Evolutionary conservation across 2,113 vertebrate species (phyloP).

Genomic region (human): GRCh38 chr6:91847001-91847500

Average conservation of each 20-base stretch:
- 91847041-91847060: too few relatives aligned
- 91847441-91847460: neutral
- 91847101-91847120: too few relatives aligned
- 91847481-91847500: neutral
- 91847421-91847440: neutral
- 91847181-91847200: neutral
- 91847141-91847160: neutral
- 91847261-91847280: neutral
- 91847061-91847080: too few relatives aligned
- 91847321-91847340: accelerated
- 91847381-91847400: neutral
- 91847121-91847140: neutral
- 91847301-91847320: accelerated
- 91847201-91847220: neutral
- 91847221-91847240: neutral
- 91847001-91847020: too few relatives aligned
- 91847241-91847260: neutral
- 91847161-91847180: neutral
- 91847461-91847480: neutral
- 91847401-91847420: neutral
- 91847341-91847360: neutral
- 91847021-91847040: too few relatives aligned
- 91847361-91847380: neutral
- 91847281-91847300: neutral
- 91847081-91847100: too few relatives aligned